phyloP scores from a whole-genome alignment of 2,888 invertebrate species.

The Lithodes maja region DNA sequence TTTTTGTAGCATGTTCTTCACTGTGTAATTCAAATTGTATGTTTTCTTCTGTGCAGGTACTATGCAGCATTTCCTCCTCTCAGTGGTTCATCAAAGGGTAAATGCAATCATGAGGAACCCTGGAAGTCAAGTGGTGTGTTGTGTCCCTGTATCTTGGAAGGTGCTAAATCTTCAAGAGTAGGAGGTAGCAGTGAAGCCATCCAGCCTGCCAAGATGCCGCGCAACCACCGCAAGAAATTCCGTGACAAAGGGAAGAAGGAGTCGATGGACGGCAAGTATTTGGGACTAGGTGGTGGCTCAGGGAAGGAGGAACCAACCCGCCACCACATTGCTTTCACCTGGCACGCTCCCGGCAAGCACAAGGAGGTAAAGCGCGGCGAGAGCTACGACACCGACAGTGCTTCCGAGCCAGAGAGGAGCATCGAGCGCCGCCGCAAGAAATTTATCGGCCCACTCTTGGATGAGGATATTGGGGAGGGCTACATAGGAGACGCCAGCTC shows the following conservation, averaged over 20 bases:
- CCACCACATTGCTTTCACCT: slow-evolving; percentile 52
- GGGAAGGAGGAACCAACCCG: slow-evolving; percentile 25
- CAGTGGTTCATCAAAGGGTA: slow-evolving; percentile 70
- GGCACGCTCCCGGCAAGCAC: slow-evolving; percentile 43
- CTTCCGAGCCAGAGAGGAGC: slow-evolving; percentile 50
- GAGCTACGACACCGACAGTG: slow-evolving; percentile 58
- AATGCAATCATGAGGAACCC: slow-evolving; percentile 42
- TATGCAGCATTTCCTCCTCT: slow-evolving; percentile 76
- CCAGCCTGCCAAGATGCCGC: slow-evolving; percentile 46
- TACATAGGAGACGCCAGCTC: slow-evolving; percentile 67
- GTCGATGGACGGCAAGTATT: slow-evolving; percentile 29
- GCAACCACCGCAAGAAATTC: slow-evolving; percentile 51
- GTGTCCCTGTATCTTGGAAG: slow-evolving; percentile 58
- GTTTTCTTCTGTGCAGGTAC: slow-evolving; percentile 73
- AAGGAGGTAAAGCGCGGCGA: slow-evolving; percentile 42
- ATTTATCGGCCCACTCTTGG: slow-evolving; percentile 54
- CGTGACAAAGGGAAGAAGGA: slow-evolving; percentile 60
- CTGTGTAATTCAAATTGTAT: slow-evolving; percentile 26
- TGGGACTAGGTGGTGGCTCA: neutral
- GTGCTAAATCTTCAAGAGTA: slow-evolving; percentile 29
- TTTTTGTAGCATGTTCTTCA: too few species aligned
- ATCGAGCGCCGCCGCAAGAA: slow-evolving; percentile 52
- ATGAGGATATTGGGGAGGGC: slow-evolving; percentile 60
- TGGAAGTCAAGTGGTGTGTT: slow-evolving; percentile 55
- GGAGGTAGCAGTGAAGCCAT: slow-evolving; percentile 26